Evolutionary conservation across 2,888 invertebrate genomes (phyloP).

Genomic region (Chalcis sispes): DNA sequence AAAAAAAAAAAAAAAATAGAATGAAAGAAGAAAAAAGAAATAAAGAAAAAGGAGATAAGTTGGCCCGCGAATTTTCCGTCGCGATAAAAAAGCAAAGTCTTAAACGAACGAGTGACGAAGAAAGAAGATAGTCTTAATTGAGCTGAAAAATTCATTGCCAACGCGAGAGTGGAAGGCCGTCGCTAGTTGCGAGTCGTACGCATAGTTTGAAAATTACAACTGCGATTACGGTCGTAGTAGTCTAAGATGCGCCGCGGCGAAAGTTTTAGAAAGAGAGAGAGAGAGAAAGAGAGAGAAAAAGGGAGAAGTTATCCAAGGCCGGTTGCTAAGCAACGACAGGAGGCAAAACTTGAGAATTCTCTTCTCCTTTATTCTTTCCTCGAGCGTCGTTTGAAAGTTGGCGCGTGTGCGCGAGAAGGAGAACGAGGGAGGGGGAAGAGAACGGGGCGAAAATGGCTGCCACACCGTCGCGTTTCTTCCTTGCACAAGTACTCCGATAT

Average conservation of each 20-base stretch:
- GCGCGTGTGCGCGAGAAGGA: conserved; percentile 10
- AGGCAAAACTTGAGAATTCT: conserved; percentile 35
- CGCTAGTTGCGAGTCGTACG: not conserved
- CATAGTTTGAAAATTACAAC: conserved; percentile 21
- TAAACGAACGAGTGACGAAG: not conserved
- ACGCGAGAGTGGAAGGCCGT: not conserved
- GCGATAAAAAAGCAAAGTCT: too few relatives aligned
- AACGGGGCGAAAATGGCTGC: too few relatives aligned
- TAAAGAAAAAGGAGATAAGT: not conserved
- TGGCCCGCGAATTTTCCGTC: too few relatives aligned
- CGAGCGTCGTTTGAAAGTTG: conserved; percentile 41
- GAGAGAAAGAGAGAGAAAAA: not conserved
- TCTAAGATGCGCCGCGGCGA: too few relatives aligned
- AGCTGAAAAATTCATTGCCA: conserved; percentile 29
- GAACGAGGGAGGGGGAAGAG: not conserved
- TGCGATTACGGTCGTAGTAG: not conserved
- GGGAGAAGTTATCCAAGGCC: conserved; percentile 17
- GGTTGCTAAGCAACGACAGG: conserved; percentile 48
- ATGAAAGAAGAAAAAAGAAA: too few relatives aligned
- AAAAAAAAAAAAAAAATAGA: too few relatives aligned
- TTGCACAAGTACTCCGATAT: not conserved
- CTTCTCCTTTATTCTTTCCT: conserved; percentile 26
- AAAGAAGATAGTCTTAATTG: not conserved
- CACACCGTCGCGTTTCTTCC: not conserved
- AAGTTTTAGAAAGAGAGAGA: conserved; percentile 1